These are phyloP conservation scores for Trichomalopsis sarcophagae DNA, from an alignment of 1,140 invertebrate species.

Conservation along the genomic window DNA sequence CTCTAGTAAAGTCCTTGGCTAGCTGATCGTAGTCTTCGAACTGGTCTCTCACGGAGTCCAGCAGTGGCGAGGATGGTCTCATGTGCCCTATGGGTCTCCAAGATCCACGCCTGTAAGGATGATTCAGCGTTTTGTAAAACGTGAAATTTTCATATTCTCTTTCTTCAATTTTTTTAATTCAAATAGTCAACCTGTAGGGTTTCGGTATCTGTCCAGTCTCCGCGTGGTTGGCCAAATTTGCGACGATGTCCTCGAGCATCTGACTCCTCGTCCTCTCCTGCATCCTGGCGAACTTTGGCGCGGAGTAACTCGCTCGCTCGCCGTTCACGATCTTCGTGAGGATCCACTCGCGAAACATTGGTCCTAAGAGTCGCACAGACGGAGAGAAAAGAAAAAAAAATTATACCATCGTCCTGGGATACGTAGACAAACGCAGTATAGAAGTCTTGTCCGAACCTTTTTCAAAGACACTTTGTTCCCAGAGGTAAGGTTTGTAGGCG, in stretches of 20 bases:
- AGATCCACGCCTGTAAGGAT: slow-evolving; percentile 81
- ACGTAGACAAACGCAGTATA: neutral
- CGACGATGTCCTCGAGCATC: slow-evolving; percentile 96
- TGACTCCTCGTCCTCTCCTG: slow-evolving; percentile 92
- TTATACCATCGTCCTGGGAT: neutral
- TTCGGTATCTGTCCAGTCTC: slow-evolving; percentile 97
- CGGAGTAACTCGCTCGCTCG: slow-evolving; percentile 96
- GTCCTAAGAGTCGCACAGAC: slow-evolving; percentile 55
- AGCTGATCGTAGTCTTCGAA: slow-evolving; percentile 96
- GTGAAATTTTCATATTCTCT: too few relatives aligned
- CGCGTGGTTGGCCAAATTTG: slow-evolving; percentile 94
- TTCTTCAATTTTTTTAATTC: too few relatives aligned
- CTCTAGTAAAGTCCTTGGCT: slow-evolving; percentile 92
- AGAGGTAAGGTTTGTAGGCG: slow-evolving; percentile 96
- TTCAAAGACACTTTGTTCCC: slow-evolving; percentile 94
- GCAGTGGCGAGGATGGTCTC: slow-evolving; percentile 92
- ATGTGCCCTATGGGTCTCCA: slow-evolving; percentile 97
- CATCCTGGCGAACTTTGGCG: slow-evolving; percentile 97
- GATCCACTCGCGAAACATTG: slow-evolving; percentile 93
- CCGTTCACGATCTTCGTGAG: slow-evolving; percentile 98
- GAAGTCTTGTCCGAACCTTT: slow-evolving; percentile 79
- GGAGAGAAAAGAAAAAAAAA: neutral
- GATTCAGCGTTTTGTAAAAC: too few relatives aligned
- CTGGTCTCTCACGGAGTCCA: slow-evolving; percentile 93
- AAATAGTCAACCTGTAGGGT: slow-evolving; percentile 83